A percentile compares a stretch with the other conserved stretches of the same genome.
These are phyloP conservation scores for Meganola albula DNA, from an alignment of 2,888 invertebrate genomes.

Conservation along the genomic window DNA sequence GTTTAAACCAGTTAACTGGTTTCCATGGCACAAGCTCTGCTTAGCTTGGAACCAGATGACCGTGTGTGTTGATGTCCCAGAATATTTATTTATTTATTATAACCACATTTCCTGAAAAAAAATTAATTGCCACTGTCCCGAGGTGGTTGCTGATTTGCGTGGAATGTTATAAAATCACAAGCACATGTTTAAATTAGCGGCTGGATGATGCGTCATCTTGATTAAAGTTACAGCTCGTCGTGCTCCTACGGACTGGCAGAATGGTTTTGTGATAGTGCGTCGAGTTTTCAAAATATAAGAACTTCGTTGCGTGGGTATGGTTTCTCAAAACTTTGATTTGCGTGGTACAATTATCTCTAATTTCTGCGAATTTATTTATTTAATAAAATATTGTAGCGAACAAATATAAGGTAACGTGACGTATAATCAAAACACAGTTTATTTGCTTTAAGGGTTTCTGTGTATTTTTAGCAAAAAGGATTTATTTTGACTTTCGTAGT, in stretches of 20 bases:
- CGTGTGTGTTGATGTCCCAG: too few species aligned
- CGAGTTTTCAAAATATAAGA: conserved; percentile 4
- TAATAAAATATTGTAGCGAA: conserved; percentile 5
- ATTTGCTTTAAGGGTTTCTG: conserved; percentile 3
- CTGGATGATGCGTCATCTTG: conserved; percentile 2
- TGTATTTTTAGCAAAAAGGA: not conserved
- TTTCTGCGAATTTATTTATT: conserved; percentile 4
- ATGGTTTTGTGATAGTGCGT: conserved; percentile 2
- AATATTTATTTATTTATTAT: too few species aligned
- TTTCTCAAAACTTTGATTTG: conserved; percentile 5
- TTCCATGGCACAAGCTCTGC: too few species aligned
- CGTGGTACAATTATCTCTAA: conserved; percentile 4
- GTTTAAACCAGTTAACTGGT: too few species aligned
- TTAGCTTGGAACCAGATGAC: too few species aligned
- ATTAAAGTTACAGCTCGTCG: conserved; percentile 2
- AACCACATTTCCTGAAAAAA: too few species aligned
- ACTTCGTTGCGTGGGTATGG: conserved; percentile 4
- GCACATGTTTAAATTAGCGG: conserved; percentile 3
- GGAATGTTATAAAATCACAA: conserved; percentile 1
- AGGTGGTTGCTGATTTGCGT: conserved; percentile 2
- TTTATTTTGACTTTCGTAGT: conserved; percentile 5
- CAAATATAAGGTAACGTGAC: conserved; percentile 6
- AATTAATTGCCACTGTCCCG: conserved; percentile 1
- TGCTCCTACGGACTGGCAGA: conserved; percentile 1
- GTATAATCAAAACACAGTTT: conserved; percentile 3